These are phyloP conservation scores for Oreortyx pictus DNA, from an alignment of 2,797 vertebrate species.

Conservation along the genomic window DNA sequence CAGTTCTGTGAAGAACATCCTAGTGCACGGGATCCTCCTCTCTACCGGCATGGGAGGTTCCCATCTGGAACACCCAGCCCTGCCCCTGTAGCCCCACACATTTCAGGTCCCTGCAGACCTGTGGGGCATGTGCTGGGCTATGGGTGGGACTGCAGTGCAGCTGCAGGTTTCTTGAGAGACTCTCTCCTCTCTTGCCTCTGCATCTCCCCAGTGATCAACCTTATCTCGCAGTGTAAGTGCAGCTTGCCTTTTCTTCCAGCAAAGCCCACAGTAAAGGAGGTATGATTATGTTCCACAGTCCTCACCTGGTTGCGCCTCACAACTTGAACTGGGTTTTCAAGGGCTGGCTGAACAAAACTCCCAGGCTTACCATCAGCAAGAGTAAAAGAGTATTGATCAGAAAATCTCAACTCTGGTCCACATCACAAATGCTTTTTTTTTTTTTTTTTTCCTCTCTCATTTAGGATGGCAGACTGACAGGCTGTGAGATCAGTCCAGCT, in stretches of 20 bases:
- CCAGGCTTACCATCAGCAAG: background rate
- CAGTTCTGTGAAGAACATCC: background rate
- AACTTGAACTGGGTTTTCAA: constrained; percentile 17
- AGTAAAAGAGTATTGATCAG: background rate
- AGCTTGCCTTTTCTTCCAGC: background rate
- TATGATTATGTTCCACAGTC: background rate
- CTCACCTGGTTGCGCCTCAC: background rate
- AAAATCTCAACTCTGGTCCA: background rate
- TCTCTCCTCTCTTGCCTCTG: constrained; percentile 2
- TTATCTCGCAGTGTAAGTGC: background rate
- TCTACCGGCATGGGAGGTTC: background rate
- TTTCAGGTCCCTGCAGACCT: background rate
- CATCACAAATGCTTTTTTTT: background rate
- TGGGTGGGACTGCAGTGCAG: background rate
- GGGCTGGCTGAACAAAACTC: background rate
- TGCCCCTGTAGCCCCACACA: background rate
- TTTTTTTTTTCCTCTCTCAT: background rate
- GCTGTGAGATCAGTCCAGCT: background rate
- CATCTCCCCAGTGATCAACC: constrained; percentile 13
- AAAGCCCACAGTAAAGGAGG: constrained; percentile 4
- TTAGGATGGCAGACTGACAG: background rate
- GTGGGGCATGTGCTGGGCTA: background rate
- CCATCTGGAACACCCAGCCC: background rate
- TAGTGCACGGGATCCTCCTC: background rate
- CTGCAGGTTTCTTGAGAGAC: background rate